These are phyloP conservation scores for Danio choprae DNA, from an alignment of 2,797 vertebrate species.

Conservation along the genomic window DNA sequence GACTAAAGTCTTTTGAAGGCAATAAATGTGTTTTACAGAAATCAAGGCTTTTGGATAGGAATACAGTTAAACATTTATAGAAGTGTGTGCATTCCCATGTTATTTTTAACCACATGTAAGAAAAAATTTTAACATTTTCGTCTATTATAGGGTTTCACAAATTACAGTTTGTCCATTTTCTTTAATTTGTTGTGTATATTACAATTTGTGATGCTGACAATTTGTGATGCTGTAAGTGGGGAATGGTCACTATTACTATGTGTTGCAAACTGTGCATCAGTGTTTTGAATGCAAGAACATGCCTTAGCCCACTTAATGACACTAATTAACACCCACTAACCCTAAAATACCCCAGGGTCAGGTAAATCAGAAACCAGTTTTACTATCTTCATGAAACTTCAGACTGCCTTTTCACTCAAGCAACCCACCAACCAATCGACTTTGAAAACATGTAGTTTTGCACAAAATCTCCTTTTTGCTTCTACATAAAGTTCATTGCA, in stretches of 20 bases:
- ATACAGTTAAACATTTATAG: conserved; percentile 49
- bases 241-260: no score
- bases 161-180: no score
- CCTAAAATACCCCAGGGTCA: neutral
- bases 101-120: no score
- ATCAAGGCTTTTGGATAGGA: conserved; percentile 40
- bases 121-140: no score
- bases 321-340: no score
- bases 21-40: conserved; percentile 31
- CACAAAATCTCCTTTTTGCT: neutral
- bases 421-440: neutral
- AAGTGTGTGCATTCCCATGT: conserved; percentile 42
- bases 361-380: neutral
- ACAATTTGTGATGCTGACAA: no score
- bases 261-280: no score
- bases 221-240: no score
- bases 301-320: no score
- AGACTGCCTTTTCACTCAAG: neutral
- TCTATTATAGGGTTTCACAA: no score
- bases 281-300: no score
- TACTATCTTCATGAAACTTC: neutral
- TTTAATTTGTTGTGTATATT: no score
- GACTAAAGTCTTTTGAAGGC: conserved; percentile 38
- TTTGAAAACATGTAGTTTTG: conserved; percentile 12
- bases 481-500: neutral